Evolutionary conservation across 2,888 invertebrate genomes (phyloP).

Genomic region (Pheosia gnoma): DNA sequence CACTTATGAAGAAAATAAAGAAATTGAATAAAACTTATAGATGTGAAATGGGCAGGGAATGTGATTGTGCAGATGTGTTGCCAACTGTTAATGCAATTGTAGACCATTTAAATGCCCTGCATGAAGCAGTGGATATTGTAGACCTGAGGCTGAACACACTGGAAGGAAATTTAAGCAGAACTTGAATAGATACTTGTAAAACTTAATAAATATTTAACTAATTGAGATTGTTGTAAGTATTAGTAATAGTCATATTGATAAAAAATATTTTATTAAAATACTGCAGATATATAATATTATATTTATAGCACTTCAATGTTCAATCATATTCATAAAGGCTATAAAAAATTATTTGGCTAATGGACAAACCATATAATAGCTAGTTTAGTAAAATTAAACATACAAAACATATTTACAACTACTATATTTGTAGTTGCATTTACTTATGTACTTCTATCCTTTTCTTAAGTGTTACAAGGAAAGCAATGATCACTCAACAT

Average conservation of each 20-base stretch:
- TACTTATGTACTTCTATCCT: not conserved
- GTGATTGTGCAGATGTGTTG: conserved; percentile 74
- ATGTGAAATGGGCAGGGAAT: conserved; percentile 48
- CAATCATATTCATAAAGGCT: no score
- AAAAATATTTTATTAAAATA: conserved; percentile 49
- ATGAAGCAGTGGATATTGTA: conserved; percentile 81
- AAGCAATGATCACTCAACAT: not conserved
- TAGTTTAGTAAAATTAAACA: no score
- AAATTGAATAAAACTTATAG: conserved; percentile 50
- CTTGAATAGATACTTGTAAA: conserved; percentile 18
- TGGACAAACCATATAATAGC: no score
- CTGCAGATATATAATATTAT: conserved; percentile 28
- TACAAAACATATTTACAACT: not conserved
- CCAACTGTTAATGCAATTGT: conserved; percentile 81
- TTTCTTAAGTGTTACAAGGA: not conserved
- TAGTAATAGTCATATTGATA: conserved; percentile 7
- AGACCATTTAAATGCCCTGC: conserved; percentile 82
- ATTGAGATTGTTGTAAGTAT: not conserved
- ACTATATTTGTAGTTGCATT: not conserved
- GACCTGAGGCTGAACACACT: conserved; percentile 81
- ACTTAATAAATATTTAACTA: conserved; percentile 12
- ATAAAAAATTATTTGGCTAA: no score
- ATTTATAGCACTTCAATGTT: not conserved
- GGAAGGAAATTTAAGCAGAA: conserved; percentile 67
- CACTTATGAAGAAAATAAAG: conserved; percentile 53